Percentiles rank a stretch among this genome's conserved stretches.
phyloP scores from a whole-genome alignment of 2,113 vertebrate genomes.

The Solea senegalensis region DNA sequence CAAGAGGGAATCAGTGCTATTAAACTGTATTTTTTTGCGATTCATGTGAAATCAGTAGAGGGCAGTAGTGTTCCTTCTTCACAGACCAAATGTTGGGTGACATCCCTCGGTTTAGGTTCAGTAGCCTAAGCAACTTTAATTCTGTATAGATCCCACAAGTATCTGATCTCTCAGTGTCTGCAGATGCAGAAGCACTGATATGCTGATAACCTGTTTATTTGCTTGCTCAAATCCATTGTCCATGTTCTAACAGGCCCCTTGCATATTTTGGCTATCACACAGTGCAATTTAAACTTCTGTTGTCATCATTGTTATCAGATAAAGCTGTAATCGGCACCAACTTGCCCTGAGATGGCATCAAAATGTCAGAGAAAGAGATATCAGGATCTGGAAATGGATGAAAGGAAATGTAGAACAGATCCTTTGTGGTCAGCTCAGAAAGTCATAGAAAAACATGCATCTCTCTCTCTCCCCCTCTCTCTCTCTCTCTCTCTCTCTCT shows the following conservation, averaged over 20 bases:
- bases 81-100: neutral
- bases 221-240: slow-evolving; percentile 32
- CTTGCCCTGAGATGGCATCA: slow-evolving; percentile 17
- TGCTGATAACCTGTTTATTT: slow-evolving; percentile 54
- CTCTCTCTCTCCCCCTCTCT: neutral
- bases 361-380: neutral
- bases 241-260: slow-evolving; percentile 53
- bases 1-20: too few species aligned
- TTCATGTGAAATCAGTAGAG: slow-evolving; percentile 49
- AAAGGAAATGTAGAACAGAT: neutral
- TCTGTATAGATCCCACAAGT: slow-evolving; percentile 17
- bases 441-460: neutral
- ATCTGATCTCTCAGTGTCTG: slow-evolving; percentile 19
- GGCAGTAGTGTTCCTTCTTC: slow-evolving; percentile 47
- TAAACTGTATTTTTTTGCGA: neutral
- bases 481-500: too few species aligned
- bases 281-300: slow-evolving; percentile 55
- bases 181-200: slow-evolving; percentile 11
- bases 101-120: neutral
- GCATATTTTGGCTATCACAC: slow-evolving; percentile 53
- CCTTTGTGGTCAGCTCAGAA: neutral
- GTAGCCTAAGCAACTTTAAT: neutral
- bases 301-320: slow-evolving; percentile 59
- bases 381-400: neutral
- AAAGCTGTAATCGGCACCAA: slow-evolving; percentile 14